Base-by-base conservation (phyloP, 2,888 invertebrate species). In the Molorchus minor region DNA sequence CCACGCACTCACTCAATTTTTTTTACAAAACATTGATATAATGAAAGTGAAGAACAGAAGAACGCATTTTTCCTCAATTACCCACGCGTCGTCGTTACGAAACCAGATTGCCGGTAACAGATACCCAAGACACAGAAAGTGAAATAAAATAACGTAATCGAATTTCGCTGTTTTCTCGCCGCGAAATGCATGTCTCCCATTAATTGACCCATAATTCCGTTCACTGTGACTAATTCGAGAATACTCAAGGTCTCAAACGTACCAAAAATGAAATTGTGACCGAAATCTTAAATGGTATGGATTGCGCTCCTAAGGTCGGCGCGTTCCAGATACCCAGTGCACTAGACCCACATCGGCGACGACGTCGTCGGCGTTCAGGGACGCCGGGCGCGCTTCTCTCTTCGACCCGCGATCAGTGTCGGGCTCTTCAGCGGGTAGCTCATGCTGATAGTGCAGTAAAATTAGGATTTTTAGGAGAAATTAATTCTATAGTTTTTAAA, bases 281-380 rank as follows among this genome's bases (percentile, higher is more conserved):
- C 64, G 67, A 67, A 64, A 62, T 67, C 65, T 60, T 56, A 61
- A 67, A 65, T 60, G 64, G 58, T 59, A 62, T 58, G 53, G 59
- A 57, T 52, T 43, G 45, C 52, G 49, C 43, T 53, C 47, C 45
- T 59, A 62, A 71, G 72, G 71, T 69, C 67, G 62, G 56, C 64
- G 57, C 61, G 72, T 64, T 66, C 74, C 64, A 75, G 56, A 72
- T 73, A 74, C 75, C 74, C 62, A 73, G 64, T 75, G 70, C 73
- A 75, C 75, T 75, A 75, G 75, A 75, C 74, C 75, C 61, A 72
- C 71, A 67, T 47, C 15, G 44, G 44, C 41, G 57, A 58, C 64
- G 63, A 60, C 68, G 69, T 56, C 65, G 64, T 55, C 67, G 66
- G 40, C 62, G 62, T 52, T 65, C 69, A 68, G 66, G 71, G 70